Base-by-base conservation (phyloP, 1,140 invertebrate species). In the Tribolium castaneum region DNA sequence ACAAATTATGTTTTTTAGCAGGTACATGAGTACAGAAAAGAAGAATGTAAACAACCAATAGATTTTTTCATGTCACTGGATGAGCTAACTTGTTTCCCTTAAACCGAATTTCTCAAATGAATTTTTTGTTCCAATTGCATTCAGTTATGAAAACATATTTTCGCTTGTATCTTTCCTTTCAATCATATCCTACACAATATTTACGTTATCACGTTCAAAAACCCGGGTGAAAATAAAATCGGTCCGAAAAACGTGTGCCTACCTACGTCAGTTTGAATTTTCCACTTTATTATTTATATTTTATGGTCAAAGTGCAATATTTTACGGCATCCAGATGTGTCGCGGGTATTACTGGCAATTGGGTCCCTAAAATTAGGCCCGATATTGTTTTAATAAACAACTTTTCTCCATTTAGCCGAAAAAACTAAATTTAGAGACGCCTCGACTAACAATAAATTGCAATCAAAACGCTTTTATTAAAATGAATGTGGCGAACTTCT, bases 261-360 rank as follows among this genome's bases (percentile, higher is more conserved):
- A 25, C 30, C 12, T 66, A 30, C 59, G 59, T 66, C 59, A 66
- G 16, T 30, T 66, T 30, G 30, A 66, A 35, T 35, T 66, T 66
- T 66, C 59, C 59, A 35, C 59, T 66, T 45, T 66, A 66, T 66
- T 66, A 62, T 62, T 62, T 62, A 35, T 66, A 35, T 66, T 66
- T 66, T 66, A 66, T 66, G 59, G 59, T 66, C 59, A 66, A 35
- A 12, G 30, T 39, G 4, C 34, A 30, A 30, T 30, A 30, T 30
- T 66, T 35, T 35, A 34, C 13, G 3, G 7, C 10, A 13, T 9
- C 59, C 59, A 66, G 59, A 66, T 66, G 59, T 66, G 59, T 10
- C 0, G 7, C 19, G 22, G 56, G 19, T 66, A 66, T 66, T 66
- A 66, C 34, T 66, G 59, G 59, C 59, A 35, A 34, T 35, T 66